Percentiles rank a stretch among this genome's conserved stretches.
Evolutionary conservation across 2,888 invertebrate genomes (phyloP).

Genomic region (Temnothorax rugatulus): DNA sequence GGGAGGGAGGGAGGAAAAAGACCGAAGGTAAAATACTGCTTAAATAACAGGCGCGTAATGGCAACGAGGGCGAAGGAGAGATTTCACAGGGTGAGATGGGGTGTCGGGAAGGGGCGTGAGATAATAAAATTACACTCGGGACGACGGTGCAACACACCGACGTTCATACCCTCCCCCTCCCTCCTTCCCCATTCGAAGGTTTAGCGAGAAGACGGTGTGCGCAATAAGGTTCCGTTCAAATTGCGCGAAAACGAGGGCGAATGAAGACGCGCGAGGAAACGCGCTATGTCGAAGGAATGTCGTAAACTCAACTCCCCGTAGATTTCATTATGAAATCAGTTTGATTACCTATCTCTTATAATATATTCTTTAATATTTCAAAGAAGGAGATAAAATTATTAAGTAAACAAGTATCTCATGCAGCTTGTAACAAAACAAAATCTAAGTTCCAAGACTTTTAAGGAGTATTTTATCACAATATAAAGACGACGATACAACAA

Average conservation of each 20-base stretch:
- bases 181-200: constrained; percentile 9
- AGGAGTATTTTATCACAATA: neutral
- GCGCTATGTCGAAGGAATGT: constrained; percentile 3
- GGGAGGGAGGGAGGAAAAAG: constrained; percentile 52
- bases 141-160: constrained; percentile 59
- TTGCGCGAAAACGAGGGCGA: constrained; percentile 20
- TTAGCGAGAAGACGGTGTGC: constrained; percentile 34
- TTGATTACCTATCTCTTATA: neutral
- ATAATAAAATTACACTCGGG: constrained; percentile 79
- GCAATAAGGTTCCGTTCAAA: constrained; percentile 34
- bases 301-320: constrained; percentile 1
- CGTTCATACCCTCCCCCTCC: constrained; percentile 54
- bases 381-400: neutral
- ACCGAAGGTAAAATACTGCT: constrained; percentile 76
- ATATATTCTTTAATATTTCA: neutral
- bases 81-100: constrained; percentile 34
- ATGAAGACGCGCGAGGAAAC: neutral
- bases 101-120: constrained; percentile 63
- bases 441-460: neutral
- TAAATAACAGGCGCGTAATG: constrained; percentile 75
- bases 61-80: constrained; percentile 47
- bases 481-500: neutral
- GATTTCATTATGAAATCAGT: constrained; percentile 4
- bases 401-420: neutral
- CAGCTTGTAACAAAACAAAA: neutral